These are phyloP conservation scores for Bombus picipes DNA, from an alignment of 1,140 invertebrate species.

Conservation along the genomic window DNA sequence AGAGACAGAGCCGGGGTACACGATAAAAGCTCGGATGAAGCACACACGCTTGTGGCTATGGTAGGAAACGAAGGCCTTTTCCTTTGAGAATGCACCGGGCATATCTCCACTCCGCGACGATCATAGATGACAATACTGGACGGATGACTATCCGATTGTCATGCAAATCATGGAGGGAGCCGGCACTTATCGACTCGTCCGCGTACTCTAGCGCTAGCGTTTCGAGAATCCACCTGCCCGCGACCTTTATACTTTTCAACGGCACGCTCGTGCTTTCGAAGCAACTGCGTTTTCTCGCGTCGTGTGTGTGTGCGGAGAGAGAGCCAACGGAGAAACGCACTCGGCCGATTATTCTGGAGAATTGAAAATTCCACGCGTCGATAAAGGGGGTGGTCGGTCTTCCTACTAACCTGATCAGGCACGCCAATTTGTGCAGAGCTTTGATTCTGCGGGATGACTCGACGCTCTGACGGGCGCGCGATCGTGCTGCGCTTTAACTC, in stretches of 20 bases:
- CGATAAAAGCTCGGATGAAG: slow-evolving; percentile 75
- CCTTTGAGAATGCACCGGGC: slow-evolving; percentile 72
- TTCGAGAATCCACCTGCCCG: not conserved
- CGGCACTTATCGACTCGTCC: slow-evolving; percentile 75
- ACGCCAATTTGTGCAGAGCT: slow-evolving; percentile 55
- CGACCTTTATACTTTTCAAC: slow-evolving; percentile 24
- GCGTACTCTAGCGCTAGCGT: slow-evolving; percentile 30
- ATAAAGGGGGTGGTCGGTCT: slow-evolving; percentile 1
- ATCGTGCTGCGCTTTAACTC: slow-evolving; percentile 44
- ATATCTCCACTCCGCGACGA: slow-evolving; percentile 67
- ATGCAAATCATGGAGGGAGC: slow-evolving; percentile 76
- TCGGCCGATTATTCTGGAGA: slow-evolving; percentile 18
- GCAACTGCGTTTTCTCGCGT: slow-evolving; percentile 40
- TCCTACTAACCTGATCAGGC: slow-evolving; percentile 45
- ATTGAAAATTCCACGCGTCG: slow-evolving; percentile 56
- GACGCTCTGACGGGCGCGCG: slow-evolving; percentile 2
- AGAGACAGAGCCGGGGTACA: slow-evolving; percentile 55
- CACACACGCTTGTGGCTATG: slow-evolving; percentile 54
- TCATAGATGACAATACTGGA: slow-evolving; percentile 65
- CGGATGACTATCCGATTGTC: slow-evolving; percentile 73
- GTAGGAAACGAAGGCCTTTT: slow-evolving; percentile 65
- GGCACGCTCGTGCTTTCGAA: not conserved
- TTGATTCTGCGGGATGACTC: slow-evolving; percentile 34
- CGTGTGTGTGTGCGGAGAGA: slow-evolving; percentile 52
- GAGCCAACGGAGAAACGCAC: slow-evolving; percentile 19